Conservation (phyloP, 2,113 vertebrate genomes). For the Engystomops pustulosus region DNA sequence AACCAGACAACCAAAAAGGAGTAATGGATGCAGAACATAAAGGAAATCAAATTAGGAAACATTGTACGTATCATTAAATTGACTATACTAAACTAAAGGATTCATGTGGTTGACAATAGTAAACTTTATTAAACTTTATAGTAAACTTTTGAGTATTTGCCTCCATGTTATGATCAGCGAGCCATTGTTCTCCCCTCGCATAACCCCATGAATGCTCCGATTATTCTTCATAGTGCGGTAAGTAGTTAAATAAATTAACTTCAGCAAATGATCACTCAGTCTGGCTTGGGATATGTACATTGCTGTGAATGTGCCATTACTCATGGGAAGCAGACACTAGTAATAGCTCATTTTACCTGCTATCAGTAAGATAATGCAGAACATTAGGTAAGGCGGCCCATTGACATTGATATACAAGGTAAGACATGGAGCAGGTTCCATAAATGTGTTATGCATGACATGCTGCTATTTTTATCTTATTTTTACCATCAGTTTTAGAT, state of each 20-base stretch:
- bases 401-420: background rate
- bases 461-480: background rate
- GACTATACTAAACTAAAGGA: too few relatives aligned
- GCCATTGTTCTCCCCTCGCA: background rate
- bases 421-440: constrained; percentile 6
- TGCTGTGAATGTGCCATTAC: background rate
- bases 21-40: too few relatives aligned
- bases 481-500: background rate
- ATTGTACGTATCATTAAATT: background rate
- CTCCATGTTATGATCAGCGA: too few relatives aligned
- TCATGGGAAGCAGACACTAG: constrained; percentile 12
- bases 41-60: too few relatives aligned
- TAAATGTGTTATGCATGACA: background rate
- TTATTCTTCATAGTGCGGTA: background rate
- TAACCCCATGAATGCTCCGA: background rate
- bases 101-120: too few relatives aligned
- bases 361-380: constrained; percentile 1
- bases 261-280: background rate
- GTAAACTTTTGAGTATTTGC: too few relatives aligned
- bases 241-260: background rate
- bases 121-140: too few relatives aligned
- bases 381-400: background rate
- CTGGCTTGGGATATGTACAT: background rate
- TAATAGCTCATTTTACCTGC: constrained; percentile 3
- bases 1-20: too few relatives aligned